Percentiles rank a stretch among this genome's conserved stretches.
Evolutionary conservation across 1,140 invertebrate genomes (phyloP).

Genomic region (Drosophila paulistorum): DNA sequence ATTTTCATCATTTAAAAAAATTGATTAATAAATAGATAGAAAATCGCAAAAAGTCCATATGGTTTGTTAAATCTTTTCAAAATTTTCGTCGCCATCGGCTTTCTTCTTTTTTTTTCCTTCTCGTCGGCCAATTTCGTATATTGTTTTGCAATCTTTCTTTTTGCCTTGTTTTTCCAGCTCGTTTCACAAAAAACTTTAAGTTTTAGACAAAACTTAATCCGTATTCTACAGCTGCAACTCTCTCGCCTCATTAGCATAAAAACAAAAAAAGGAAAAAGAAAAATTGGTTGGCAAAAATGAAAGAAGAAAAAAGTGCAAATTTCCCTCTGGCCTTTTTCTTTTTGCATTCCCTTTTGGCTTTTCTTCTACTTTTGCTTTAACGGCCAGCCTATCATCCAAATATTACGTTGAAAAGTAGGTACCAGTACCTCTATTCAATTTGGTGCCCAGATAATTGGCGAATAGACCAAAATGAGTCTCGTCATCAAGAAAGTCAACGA

Average conservation of each 20-base stretch:
- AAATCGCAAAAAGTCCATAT: no score
- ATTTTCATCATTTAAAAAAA: no score
- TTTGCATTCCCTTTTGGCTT: slow-evolving; percentile 20
- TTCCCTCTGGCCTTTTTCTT: slow-evolving; percentile 14
- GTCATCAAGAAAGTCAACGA: no score
- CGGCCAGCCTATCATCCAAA: slow-evolving; percentile 1
- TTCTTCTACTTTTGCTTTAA: background rate
- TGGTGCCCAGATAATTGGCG: no score
- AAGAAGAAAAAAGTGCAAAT: slow-evolving; percentile 22
- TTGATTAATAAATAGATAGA: no score
- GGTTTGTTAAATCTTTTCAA: background rate
- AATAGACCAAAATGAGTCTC: no score
- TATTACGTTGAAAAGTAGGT: background rate
- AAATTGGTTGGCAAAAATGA: slow-evolving; percentile 3
- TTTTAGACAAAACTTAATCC: slow-evolving; percentile 11
- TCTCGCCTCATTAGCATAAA: slow-evolving; percentile 11
- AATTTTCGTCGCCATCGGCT: background rate
- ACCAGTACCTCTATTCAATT: background rate
- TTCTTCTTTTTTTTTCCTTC: background rate
- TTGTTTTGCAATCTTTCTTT: background rate
- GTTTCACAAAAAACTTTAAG: slow-evolving; percentile 8
- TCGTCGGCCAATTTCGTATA: background rate
- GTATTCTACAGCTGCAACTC: slow-evolving; percentile 4
- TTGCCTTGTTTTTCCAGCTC: background rate
- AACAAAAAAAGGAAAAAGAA: background rate